phyloP scores from a whole-genome alignment of 2,113 vertebrate genomes.

The Chaetura pelagica region DNA sequence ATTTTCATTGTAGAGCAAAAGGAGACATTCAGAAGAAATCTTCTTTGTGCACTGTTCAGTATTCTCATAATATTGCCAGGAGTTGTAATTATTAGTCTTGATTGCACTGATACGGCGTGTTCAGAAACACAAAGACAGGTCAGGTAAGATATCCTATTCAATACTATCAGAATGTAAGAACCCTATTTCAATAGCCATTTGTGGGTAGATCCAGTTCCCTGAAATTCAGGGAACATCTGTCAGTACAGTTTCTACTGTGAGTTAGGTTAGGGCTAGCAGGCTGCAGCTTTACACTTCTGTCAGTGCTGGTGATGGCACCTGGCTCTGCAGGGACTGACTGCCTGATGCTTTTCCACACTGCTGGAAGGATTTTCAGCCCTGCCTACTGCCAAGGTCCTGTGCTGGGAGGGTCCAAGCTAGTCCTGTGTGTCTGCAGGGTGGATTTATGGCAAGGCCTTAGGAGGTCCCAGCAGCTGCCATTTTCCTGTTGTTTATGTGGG shows the following conservation, averaged over 20 bases:
- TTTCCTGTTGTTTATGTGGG: accelerated
- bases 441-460: background rate
- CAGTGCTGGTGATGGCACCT: background rate
- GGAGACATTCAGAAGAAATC: background rate
- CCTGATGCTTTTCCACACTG: background rate
- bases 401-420: background rate
- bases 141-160: background rate
- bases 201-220: background rate
- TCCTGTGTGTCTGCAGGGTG: background rate
- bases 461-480: background rate
- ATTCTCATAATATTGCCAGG: background rate
- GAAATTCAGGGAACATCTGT: background rate
- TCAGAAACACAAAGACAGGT: background rate
- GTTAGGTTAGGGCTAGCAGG: background rate
- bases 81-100: background rate
- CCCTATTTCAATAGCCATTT: background rate
- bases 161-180: background rate
- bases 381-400: background rate
- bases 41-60: background rate
- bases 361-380: background rate
- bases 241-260: background rate
- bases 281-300: background rate
- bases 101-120: background rate
- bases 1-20: background rate
- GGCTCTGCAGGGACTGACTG: background rate